Evolutionary conservation across 2,113 vertebrate genomes (phyloP).

Genomic region (Daboia siamensis): DNA sequence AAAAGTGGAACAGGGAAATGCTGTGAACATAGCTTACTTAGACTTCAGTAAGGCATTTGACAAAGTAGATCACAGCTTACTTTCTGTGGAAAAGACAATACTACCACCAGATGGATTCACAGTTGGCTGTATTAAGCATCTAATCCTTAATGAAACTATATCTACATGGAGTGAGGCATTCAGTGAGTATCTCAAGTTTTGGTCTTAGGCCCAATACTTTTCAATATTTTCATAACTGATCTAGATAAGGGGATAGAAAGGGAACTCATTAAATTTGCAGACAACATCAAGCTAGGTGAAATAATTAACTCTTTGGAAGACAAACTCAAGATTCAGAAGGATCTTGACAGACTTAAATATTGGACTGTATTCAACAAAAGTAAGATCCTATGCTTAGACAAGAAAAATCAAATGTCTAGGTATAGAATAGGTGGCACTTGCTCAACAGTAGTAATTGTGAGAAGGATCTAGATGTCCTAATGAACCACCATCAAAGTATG

Average conservation of each 20-base stretch:
- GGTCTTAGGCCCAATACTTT: neutral
- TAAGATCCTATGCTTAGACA: neutral
- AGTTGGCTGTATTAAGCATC: neutral
- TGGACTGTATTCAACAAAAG: neutral
- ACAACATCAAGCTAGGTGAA: neutral
- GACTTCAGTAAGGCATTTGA: neutral
- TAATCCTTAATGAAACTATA: neutral
- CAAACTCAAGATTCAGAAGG: neutral
- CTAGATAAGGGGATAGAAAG: neutral
- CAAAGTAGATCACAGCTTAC: neutral
- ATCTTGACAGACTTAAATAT: neutral
- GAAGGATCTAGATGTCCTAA: too few species aligned
- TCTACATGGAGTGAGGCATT: neutral
- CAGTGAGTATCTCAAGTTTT: neutral
- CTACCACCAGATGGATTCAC: neutral
- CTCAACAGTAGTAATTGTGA: too few species aligned
- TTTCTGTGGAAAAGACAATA: neutral
- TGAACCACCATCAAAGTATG: too few species aligned
- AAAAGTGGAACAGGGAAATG: neutral
- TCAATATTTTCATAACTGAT: neutral
- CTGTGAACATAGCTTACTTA: neutral
- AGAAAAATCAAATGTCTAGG: neutral
- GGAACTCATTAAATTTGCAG: neutral
- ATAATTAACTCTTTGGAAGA: neutral
- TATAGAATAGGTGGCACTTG: neutral